A percentile compares a stretch with the other conserved stretches of the same genome.
Conservation (phyloP, 2,797 vertebrate species). For the Arctocebus calabarensis region DNA sequence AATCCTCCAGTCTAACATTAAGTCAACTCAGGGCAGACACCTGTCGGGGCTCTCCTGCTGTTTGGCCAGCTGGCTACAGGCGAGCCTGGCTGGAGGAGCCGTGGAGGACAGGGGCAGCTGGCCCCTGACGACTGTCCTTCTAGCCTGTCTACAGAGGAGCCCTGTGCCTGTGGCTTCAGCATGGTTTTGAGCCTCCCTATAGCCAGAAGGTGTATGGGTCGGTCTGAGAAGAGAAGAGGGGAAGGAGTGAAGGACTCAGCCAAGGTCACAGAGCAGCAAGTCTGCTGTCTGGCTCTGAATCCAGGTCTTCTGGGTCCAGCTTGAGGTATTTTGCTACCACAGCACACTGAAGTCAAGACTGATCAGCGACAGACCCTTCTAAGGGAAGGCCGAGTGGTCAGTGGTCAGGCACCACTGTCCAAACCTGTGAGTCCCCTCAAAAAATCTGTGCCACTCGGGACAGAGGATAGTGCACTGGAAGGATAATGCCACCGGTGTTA, state of each 20-base stretch:
- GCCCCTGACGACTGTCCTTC: not conserved
- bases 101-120: not conserved
- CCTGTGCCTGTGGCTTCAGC: not conserved
- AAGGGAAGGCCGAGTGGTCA: not conserved
- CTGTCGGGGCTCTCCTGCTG: no score
- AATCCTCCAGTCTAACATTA: slow-evolving; percentile 32
- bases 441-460: not conserved
- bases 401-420: not conserved
- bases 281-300: not conserved
- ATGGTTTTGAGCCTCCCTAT: not conserved
- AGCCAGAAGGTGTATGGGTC: not conserved
- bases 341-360: not conserved
- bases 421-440: not conserved
- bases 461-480: not conserved
- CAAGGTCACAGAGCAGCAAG: not conserved
- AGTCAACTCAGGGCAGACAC: not conserved
- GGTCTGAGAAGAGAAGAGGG: not conserved
- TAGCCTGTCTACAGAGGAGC: not conserved
- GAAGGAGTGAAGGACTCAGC: not conserved
- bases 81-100: not conserved
- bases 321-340: not conserved
- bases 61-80: not conserved
- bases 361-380: not conserved
- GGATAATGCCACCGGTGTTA: not conserved
- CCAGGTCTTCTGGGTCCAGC: not conserved